Evolutionary conservation across 2,113 vertebrate genomes (phyloP), one percentile per base, ranked within the genome.

Genomic region (Synodontis membranacea): DNA sequence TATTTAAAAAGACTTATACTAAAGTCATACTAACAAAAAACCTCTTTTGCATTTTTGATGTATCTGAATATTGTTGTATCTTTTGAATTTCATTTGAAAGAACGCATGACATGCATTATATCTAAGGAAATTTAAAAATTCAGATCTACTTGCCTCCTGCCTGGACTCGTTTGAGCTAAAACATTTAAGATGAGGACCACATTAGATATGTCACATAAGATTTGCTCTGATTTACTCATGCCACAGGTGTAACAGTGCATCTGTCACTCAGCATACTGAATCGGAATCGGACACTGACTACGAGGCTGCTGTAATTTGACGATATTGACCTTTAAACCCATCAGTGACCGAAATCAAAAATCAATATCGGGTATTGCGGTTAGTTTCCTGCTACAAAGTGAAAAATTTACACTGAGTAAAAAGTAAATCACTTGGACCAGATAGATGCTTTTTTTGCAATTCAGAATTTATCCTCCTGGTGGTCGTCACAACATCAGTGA

Each of bases 11-110:
- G n/a, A n/a, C n/a, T n/a, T n/a, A n/a, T n/a, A n/a, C n/a, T n/a
- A n/a, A n/a, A n/a, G n/a, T 68, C 56, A 82, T 86, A 82, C 62
- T 88, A 60, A n/a, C n/a, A n/a, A 78, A 86, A 62, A 70, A 14
- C 56, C 76, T 9, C 46, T 76, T 21, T 82, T 81, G 60, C 54
- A 62, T 54, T 66, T 10, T 11, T 72, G 58, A 79, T 80, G n/a
- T n/a, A n/a, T n/a, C n/a, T n/a, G n/a, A n/a, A n/a, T n/a, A n/a
- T n/a, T n/a, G n/a, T n/a, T n/a, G n/a, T n/a, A n/a, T 80, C 48
- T 37, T 76, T 54, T 34, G n/a, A 44, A 50, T 68, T 80, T 37
- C 14, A 39, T 76, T 37, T 42, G 64, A 72, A 58, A 80, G 68
- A 81, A 58, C 60, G 64, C 5, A 25, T 17, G 19, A 34, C 74